phyloP scores from a whole-genome alignment of 2,113 vertebrate genomes.

The Scopus umbretta region DNA sequence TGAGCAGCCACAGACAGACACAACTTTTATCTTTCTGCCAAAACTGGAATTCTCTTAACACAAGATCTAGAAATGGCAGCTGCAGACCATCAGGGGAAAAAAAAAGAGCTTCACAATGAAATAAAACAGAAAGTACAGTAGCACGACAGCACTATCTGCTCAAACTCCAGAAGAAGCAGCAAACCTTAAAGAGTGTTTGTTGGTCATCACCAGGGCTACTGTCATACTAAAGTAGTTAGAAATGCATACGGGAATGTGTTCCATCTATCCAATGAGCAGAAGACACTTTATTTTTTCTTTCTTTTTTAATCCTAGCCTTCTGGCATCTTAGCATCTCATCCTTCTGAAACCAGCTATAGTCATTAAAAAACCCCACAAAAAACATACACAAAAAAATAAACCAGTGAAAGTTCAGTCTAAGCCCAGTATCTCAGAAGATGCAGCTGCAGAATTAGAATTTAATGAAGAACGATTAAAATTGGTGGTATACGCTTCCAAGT shows the following conservation, averaged over 20 bases:
- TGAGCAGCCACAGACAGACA: not conserved
- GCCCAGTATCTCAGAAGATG: not conserved
- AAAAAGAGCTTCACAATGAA: not conserved
- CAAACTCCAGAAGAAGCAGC: not conserved
- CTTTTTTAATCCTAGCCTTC: not conserved
- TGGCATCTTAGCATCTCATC: not conserved
- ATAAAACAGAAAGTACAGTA: not conserved
- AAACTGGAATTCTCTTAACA: not conserved
- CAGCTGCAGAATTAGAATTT: not conserved
- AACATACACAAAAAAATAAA: no score
- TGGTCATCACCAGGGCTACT: not conserved
- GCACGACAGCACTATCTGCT: not conserved
- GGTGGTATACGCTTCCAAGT: not conserved
- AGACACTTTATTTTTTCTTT: not conserved
- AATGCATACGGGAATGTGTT: not conserved
- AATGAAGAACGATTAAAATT: not conserved
- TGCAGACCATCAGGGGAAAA: not conserved
- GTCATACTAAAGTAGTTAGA: not conserved
- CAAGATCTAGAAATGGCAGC: not conserved
- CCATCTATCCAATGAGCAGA: not conserved
- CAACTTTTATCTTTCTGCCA: not conserved
- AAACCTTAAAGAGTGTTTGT: not conserved
- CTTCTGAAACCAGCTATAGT: not conserved
- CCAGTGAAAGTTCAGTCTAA: not conserved
- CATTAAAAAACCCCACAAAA: no score